A percentile compares a stretch with the other conserved stretches of the same genome.
These are phyloP conservation scores for Xenops minutus DNA, from an alignment of 2,797 vertebrate genomes.

Conservation along the genomic window DNA sequence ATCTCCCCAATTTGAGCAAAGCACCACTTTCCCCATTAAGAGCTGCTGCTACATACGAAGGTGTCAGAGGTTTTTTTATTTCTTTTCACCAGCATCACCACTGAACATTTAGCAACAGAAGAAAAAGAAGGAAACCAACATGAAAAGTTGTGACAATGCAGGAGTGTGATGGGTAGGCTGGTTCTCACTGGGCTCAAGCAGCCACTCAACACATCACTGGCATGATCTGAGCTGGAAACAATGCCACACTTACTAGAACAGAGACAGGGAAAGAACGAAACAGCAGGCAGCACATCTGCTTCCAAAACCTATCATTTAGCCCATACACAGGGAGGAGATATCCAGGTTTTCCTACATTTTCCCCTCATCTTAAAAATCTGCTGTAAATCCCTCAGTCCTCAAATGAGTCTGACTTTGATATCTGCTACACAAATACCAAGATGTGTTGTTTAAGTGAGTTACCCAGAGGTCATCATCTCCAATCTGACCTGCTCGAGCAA, in stretches of 20 bases:
- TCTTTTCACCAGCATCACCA: not conserved
- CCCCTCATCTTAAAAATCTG: not conserved
- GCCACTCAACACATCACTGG: not conserved
- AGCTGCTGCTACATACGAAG: accelerated
- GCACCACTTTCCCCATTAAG: not conserved
- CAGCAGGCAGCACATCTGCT: not conserved
- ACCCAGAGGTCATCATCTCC: not conserved
- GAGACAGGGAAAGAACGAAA: not conserved
- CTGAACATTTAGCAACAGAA: not conserved
- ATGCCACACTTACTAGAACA: not conserved
- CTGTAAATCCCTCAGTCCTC: not conserved
- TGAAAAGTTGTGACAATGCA: not conserved
- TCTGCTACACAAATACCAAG: not conserved
- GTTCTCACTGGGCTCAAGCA: not conserved
- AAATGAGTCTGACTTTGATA: not conserved
- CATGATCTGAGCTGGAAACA: not conserved
- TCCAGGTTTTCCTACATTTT: not conserved
- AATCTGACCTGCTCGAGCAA: not conserved
- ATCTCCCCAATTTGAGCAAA: not conserved
- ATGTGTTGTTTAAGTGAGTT: not conserved
- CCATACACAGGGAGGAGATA: not conserved
- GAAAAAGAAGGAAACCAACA: not conserved
- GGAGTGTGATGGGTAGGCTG: not conserved
- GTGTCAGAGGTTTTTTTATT: not conserved
- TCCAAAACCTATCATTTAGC: not conserved